phyloP scores from a whole-genome alignment of 2,888 invertebrate genomes.

The Axea sp. region DNA sequence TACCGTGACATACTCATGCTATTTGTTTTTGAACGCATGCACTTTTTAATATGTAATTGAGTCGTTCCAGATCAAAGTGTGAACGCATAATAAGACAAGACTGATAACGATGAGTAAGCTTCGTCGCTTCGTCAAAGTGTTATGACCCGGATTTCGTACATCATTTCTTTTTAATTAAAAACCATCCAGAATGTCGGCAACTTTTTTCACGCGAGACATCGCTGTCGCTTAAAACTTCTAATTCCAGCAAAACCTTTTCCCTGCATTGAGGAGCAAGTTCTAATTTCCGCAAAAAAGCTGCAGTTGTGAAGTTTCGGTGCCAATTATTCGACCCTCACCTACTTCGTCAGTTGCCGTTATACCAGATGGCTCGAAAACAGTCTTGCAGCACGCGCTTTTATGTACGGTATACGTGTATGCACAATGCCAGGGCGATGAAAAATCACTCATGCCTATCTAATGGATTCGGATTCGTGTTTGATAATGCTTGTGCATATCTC shows the following conservation, averaged over 20 bases:
- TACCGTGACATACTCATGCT: neutral
- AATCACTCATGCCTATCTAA: constrained; percentile 41
- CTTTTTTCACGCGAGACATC: constrained; percentile 31
- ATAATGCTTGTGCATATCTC: constrained; percentile 22
- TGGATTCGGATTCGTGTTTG: constrained; percentile 38
- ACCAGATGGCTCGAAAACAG: constrained; percentile 38
- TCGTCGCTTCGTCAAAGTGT: constrained; percentile 16
- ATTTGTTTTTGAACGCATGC: neutral
- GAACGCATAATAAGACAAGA: constrained; percentile 15
- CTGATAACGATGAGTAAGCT: constrained; percentile 19
- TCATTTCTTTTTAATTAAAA: constrained; percentile 55
- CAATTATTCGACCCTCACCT: constrained; percentile 56
- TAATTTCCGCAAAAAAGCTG: constrained; percentile 55
- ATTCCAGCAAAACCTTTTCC: constrained; percentile 41
- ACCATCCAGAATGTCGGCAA: constrained; percentile 14
- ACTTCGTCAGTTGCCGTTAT: constrained; percentile 14
- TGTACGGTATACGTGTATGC: constrained; percentile 21
- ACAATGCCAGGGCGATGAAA: constrained; percentile 24
- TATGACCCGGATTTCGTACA: constrained; percentile 35
- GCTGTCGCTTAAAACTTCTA: constrained; percentile 45
- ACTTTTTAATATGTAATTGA: constrained; percentile 26
- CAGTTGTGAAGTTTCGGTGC: constrained; percentile 51
- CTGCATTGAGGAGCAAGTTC: constrained; percentile 38
- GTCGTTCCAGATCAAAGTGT: constrained; percentile 19
- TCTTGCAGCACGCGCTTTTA: constrained; percentile 39